These are phyloP conservation scores for Ranitomeya variabilis DNA, from an alignment of 2,113 vertebrate genomes.

Conservation along the genomic window DNA sequence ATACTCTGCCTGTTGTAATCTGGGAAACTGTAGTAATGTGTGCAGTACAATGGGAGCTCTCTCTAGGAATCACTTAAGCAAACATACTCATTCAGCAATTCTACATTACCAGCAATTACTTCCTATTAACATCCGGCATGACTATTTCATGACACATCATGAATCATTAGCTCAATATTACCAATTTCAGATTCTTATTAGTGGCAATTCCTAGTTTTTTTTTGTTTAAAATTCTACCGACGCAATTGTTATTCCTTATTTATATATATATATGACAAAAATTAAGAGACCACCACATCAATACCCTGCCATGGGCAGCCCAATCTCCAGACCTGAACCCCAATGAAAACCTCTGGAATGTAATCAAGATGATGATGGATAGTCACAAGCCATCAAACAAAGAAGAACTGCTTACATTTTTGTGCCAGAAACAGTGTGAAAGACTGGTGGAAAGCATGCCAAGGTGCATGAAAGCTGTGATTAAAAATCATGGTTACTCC, in stretches of 20 bases:
- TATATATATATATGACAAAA: background rate
- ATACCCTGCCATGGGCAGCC: too few relatives aligned
- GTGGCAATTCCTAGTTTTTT: background rate
- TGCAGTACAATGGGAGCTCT: background rate
- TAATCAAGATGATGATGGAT: too few relatives aligned
- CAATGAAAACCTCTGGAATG: too few relatives aligned
- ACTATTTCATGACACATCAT: background rate
- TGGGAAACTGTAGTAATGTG: background rate
- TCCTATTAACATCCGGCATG: background rate
- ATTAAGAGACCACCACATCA: too few relatives aligned
- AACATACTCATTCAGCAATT: slow-evolving; percentile 7
- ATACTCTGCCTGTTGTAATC: background rate
- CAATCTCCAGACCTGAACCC: too few relatives aligned
- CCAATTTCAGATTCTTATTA: background rate
- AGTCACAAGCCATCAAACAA: too few relatives aligned
- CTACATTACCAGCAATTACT: background rate
- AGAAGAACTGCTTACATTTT: too few relatives aligned
- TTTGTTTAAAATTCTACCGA: background rate
- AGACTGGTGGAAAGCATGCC: too few relatives aligned
- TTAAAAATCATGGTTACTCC: too few relatives aligned
- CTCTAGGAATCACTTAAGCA: slow-evolving; percentile 3
- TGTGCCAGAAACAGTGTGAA: too few relatives aligned
- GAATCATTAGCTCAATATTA: background rate
- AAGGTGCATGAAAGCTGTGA: too few relatives aligned
- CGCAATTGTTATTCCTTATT: background rate